phyloP scores from a whole-genome alignment of 2,888 invertebrate genomes.

The Drosophila lutescens region DNA sequence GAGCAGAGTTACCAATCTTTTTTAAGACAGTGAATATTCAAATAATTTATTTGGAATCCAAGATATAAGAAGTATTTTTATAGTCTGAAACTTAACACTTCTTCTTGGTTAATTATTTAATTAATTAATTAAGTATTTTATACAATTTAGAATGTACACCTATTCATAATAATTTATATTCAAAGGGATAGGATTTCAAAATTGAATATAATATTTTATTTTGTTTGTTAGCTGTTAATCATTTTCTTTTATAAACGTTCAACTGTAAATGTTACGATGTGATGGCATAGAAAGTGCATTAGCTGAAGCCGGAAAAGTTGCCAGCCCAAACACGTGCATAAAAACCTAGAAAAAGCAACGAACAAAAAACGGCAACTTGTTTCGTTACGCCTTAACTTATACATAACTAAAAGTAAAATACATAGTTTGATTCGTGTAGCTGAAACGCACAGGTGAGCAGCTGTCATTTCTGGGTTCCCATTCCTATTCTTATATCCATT shows the following conservation, averaged over 20 bases:
- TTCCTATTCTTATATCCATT: slow-evolving; percentile 10
- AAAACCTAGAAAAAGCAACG: slow-evolving; percentile 5
- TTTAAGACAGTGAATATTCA: no score
- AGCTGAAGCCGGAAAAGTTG: slow-evolving; percentile 42
- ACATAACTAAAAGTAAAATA: slow-evolving; percentile 2
- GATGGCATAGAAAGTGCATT: slow-evolving; percentile 38
- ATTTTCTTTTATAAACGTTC: not conserved
- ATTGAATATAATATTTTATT: not conserved
- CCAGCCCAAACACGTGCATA: slow-evolving; percentile 23
- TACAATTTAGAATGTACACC: not conserved
- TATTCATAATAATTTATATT: no score
- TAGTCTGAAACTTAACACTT: no score
- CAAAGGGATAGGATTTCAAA: no score
- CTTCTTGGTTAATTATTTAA: not conserved
- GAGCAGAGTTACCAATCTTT: no score
- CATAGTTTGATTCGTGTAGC: not conserved
- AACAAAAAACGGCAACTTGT: slow-evolving; percentile 8
- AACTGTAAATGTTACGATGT: slow-evolving; percentile 11
- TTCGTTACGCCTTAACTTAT: not conserved
- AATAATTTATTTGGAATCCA: no score
- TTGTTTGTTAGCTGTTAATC: no score
- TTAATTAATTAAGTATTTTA: not conserved
- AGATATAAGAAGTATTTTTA: no score
- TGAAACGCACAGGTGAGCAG: slow-evolving; percentile 27
- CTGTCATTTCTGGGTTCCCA: slow-evolving; percentile 22